Percentiles rank a stretch among this genome's conserved stretches.
Conservation (phyloP, 1,140 invertebrate genomes). For the Colletes gigas region DNA sequence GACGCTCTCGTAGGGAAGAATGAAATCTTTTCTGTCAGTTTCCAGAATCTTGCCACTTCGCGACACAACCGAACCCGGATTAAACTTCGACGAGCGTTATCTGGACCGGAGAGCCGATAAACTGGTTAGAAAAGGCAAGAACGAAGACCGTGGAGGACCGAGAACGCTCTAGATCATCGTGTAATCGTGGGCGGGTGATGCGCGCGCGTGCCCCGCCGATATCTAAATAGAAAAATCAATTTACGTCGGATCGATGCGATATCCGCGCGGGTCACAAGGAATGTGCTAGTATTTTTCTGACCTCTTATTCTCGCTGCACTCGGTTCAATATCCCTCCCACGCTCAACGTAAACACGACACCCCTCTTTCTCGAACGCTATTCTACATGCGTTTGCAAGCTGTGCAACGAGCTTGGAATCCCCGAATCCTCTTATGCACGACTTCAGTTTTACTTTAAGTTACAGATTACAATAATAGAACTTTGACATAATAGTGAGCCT, state of each 20-base stretch:
- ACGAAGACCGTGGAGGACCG: not conserved
- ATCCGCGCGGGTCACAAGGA: conserved; percentile 57
- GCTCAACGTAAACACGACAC: conserved; percentile 53
- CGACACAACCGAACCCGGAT: not conserved
- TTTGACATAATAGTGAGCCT: too few species aligned
- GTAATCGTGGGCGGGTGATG: not conserved
- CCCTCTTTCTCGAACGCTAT: conserved; percentile 39
- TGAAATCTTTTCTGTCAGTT: too few species aligned
- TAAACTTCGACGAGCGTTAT: not conserved
- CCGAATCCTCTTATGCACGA: too few species aligned
- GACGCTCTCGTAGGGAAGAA: too few species aligned
- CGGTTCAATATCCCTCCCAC: conserved; percentile 52
- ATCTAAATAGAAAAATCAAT: conserved; percentile 38
- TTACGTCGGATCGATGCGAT: conserved; percentile 41
- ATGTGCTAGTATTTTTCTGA: conserved; percentile 63
- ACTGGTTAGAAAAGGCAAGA: not conserved
- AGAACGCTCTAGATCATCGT: conserved; percentile 15
- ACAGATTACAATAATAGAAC: too few species aligned
- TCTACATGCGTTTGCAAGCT: not conserved
- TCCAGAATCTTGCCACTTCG: too few species aligned
- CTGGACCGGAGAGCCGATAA: conserved; percentile 1
- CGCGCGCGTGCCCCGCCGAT: conserved; percentile 6
- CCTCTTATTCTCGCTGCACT: conserved; percentile 30
- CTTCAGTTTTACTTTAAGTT: too few species aligned
- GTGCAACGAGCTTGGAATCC: not conserved